A percentile compares a stretch with the other conserved stretches of the same genome.
phyloP scores from a whole-genome alignment of 2,888 invertebrate species.

The Spodoptera picta region DNA sequence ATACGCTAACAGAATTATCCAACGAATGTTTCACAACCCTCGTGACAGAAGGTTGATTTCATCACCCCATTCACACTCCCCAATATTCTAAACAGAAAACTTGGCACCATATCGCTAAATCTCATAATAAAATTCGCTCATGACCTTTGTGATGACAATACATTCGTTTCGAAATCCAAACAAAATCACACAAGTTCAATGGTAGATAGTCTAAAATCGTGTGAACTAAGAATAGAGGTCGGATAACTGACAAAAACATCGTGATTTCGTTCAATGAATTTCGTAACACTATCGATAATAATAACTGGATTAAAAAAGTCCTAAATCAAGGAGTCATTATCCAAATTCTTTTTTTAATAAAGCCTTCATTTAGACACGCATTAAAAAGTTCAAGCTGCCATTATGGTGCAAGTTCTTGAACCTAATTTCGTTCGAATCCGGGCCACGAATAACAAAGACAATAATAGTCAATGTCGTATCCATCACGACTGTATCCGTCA shows the following conservation, averaged over 20 bases:
- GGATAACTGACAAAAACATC: constrained; percentile 20
- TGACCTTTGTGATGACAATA: constrained; percentile 75
- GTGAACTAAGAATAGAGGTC: constrained; percentile 50
- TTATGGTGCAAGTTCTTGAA: constrained; percentile 74
- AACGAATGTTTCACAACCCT: constrained; percentile 78
- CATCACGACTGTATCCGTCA: constrained; percentile 79
- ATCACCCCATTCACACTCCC: constrained; percentile 79
- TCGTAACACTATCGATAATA: constrained; percentile 38
- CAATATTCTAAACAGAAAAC: constrained; percentile 62
- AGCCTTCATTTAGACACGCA: constrained; percentile 53
- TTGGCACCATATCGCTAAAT: constrained; percentile 78
- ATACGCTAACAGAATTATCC: constrained; percentile 80
- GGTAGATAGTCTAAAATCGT: constrained; percentile 57
- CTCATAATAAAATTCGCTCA: constrained; percentile 65
- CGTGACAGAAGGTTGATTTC: constrained; percentile 77
- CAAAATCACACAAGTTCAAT: constrained; percentile 80
- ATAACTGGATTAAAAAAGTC: constrained; percentile 45
- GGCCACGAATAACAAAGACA: constrained; percentile 78
- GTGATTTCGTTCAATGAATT: constrained; percentile 48
- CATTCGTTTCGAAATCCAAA: constrained; percentile 50
- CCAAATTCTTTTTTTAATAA: constrained; percentile 26
- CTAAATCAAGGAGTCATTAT: constrained; percentile 40
- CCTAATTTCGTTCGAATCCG: constrained; percentile 80
- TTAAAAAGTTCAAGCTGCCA: constrained; percentile 51
- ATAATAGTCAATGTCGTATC: constrained; percentile 78